Evolutionary conservation across 2,888 invertebrate species (phyloP).

Genomic region (Apeira syringaria): DNA sequence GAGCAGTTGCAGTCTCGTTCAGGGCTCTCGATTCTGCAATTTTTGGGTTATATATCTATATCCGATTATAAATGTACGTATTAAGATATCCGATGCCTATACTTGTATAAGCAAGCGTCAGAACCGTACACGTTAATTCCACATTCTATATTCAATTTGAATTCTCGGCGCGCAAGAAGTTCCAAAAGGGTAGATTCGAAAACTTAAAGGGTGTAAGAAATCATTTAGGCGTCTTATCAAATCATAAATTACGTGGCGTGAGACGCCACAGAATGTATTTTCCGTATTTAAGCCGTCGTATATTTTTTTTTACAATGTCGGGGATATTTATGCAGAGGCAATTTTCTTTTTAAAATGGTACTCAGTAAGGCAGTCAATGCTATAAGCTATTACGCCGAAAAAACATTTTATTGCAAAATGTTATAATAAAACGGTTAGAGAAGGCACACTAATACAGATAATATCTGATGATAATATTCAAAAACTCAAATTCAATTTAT

Average conservation of each 20-base stretch:
- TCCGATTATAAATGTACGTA: too few species aligned
- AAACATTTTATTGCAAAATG: too few species aligned
- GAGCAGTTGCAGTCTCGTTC: too few species aligned
- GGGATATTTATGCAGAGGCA: conserved; percentile 15
- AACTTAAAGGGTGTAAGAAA: conserved; percentile 24
- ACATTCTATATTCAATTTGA: conserved; percentile 10
- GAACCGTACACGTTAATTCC: too few species aligned
- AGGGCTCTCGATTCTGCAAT: too few species aligned
- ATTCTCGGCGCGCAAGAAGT: conserved; percentile 3
- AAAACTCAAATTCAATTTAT: too few species aligned
- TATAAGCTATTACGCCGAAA: neutral
- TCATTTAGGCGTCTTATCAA: conserved; percentile 36
- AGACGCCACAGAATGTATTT: conserved; percentile 23
- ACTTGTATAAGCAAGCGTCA: too few species aligned
- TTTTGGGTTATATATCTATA: too few species aligned
- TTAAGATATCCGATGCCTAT: too few species aligned
- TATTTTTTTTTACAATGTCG: conserved; percentile 24
- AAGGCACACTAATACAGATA: too few species aligned
- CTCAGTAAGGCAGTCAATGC: neutral
- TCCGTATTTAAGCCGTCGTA: conserved; percentile 13
- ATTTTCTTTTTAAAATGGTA: conserved; percentile 7
- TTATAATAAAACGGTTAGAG: too few species aligned
- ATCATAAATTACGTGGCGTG: conserved; percentile 39
- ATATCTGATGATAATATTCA: too few species aligned
- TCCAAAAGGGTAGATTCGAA: conserved; percentile 4